A percentile compares a stretch with the other conserved stretches of the same genome.
These are phyloP conservation scores for Teleiodes luculella DNA, from an alignment of 2,888 invertebrate genomes.

Conservation along the genomic window DNA sequence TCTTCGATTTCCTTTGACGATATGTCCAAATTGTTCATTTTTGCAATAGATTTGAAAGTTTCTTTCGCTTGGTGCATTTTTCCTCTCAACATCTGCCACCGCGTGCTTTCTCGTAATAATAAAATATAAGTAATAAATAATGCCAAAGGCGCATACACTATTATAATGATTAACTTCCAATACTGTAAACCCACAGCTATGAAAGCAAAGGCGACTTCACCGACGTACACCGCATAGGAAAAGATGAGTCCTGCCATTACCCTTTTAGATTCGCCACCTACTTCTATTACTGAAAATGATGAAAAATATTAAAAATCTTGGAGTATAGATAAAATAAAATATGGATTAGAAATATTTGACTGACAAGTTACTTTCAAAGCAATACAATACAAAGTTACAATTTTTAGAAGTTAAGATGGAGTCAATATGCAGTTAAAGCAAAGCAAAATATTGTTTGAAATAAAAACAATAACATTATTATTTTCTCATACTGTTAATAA, in stretches of 20 bases:
- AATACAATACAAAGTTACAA: too few relatives aligned
- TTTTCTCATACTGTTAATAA: too few relatives aligned
- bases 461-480: too few relatives aligned
- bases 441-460: too few relatives aligned
- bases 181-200: conserved; percentile 52
- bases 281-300: conserved; percentile 57
- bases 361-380: too few relatives aligned
- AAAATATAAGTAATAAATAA: conserved; percentile 45
- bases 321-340: too few relatives aligned
- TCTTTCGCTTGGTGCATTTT: conserved; percentile 47
- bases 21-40: conserved; percentile 47
- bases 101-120: conserved; percentile 51
- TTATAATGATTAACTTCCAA: conserved; percentile 55
- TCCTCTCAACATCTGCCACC: conserved; percentile 60
- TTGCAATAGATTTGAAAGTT: conserved; percentile 44
- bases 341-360: too few relatives aligned
- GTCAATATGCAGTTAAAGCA: too few relatives aligned
- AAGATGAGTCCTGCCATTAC: conserved; percentile 57
- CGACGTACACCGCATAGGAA: conserved; percentile 55
- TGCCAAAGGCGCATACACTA: conserved; percentile 49
- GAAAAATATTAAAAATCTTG: neutral
- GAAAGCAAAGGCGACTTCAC: conserved; percentile 56
- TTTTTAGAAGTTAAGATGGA: too few relatives aligned
- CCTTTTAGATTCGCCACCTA: conserved; percentile 58
- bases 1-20: conserved; percentile 44